These are phyloP conservation scores for Falco columbarius DNA, from an alignment of 2,797 vertebrate genomes.

Conservation along the genomic window DNA sequence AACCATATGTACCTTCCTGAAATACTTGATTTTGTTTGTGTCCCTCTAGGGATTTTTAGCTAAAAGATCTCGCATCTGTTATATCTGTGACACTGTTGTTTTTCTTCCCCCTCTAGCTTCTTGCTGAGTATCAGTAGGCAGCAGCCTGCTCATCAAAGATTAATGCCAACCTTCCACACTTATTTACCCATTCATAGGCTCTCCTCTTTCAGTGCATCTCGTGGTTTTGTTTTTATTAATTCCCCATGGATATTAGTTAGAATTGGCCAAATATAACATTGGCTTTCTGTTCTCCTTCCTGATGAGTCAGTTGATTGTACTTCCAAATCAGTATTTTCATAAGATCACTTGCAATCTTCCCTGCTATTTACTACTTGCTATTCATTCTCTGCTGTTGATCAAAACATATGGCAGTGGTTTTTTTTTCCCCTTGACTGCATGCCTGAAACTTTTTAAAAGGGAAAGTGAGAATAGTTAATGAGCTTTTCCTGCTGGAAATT, in stretches of 20 bases:
- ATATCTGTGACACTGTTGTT: not conserved
- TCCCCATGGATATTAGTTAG: not conserved
- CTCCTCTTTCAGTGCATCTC: not conserved
- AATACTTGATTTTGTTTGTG: not conserved
- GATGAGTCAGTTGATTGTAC: not conserved
- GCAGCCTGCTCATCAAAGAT: conserved; percentile 19
- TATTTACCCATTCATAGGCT: not conserved
- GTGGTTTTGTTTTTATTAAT: not conserved
- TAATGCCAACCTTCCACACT: not conserved
- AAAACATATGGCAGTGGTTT: not conserved
- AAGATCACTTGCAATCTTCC: conserved; percentile 9
- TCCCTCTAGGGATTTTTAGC: not conserved
- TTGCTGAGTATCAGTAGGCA: not conserved
- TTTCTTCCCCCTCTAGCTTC: not conserved
- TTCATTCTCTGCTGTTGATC: not conserved
- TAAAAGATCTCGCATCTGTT: not conserved
- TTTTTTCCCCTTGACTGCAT: not conserved
- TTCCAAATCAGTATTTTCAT: conserved; percentile 4
- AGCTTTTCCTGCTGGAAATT: not conserved
- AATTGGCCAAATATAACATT: not conserved
- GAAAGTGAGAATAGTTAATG: not conserved
- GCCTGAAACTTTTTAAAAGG: conserved; percentile 13
- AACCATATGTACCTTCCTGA: not conserved
- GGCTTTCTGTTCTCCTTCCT: not conserved
- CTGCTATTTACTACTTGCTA: conserved; percentile 23